A percentile compares a stretch with the other conserved stretches of the same genome.
Evolutionary conservation across 2,888 invertebrate species (phyloP).

Genomic region (Philereme vetulata): DNA sequence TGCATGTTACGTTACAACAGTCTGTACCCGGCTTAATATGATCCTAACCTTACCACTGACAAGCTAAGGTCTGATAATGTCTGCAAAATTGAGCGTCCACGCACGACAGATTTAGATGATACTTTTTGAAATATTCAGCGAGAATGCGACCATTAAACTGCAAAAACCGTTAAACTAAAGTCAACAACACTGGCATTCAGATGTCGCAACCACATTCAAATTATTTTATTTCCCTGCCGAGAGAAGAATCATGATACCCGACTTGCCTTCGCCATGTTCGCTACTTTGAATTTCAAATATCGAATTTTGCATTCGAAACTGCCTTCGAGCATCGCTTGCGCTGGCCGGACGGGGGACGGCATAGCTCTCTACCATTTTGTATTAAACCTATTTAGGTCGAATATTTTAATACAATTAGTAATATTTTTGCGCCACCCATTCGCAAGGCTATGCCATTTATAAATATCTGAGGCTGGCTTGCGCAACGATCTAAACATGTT

Average conservation of each 20-base stretch:
- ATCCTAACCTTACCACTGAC: too few species aligned
- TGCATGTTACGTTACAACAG: too few species aligned
- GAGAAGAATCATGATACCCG: constrained; percentile 68
- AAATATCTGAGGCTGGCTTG: too few species aligned
- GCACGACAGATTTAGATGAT: too few species aligned
- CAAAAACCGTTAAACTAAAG: constrained; percentile 44
- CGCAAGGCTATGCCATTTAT: too few species aligned
- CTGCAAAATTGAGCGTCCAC: too few species aligned
- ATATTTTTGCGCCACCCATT: too few species aligned
- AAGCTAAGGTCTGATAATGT: too few species aligned
- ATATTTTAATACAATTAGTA: constrained; percentile 5
- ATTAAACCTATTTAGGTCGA: constrained; percentile 35
- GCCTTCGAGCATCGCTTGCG: constrained; percentile 58
- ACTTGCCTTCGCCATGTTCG: constrained; percentile 57
- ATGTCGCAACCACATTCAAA: constrained; percentile 58
- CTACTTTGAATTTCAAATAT: constrained; percentile 81
- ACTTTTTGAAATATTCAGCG: constrained; percentile 14
- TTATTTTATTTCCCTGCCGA: constrained; percentile 68
- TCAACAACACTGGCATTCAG: constrained; percentile 69
- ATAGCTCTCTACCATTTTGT: constrained; percentile 52
- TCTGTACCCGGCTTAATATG: too few species aligned
- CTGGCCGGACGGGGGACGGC: constrained; percentile 52
- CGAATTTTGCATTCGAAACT: constrained; percentile 78
- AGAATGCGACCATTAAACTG: constrained; percentile 29
- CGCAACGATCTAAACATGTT: too few species aligned